Percentiles rank a stretch among this genome's conserved stretches.
These are phyloP conservation scores for Trachops cirrhosus DNA, from an alignment of 2,797 vertebrate species.

Conservation along the genomic window DNA sequence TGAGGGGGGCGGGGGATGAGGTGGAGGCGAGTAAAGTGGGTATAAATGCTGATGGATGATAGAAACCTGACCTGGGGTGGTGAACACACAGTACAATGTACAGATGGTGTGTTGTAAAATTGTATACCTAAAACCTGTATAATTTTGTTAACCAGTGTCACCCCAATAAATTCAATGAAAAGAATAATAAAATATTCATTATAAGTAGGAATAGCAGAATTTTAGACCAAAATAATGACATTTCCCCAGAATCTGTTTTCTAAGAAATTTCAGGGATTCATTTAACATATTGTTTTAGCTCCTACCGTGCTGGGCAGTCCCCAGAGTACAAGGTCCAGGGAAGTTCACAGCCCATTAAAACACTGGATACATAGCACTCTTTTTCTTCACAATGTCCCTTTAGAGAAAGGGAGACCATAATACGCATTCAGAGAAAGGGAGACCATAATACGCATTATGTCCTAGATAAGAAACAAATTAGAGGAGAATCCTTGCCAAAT, in stretches of 20 bases:
- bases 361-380: background rate
- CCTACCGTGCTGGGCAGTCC: background rate
- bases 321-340: background rate
- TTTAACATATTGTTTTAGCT: background rate
- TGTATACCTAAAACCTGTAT: background rate
- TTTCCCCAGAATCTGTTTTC: background rate
- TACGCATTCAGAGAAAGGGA: background rate
- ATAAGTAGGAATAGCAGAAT: slow-evolving; percentile 17
- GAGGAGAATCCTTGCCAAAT: background rate
- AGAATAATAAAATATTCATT: background rate
- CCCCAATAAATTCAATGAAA: background rate
- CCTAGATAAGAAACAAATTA: background rate
- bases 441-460: background rate
- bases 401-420: background rate
- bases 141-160: background rate
- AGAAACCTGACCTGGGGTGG: background rate
- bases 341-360: background rate
- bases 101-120: background rate
- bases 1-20: background rate
- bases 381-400: background rate
- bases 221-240: slow-evolving; percentile 47
- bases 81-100: background rate
- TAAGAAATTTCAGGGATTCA: background rate
- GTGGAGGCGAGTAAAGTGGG: background rate
- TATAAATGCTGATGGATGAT: background rate